Percentiles rank a stretch among this genome's conserved stretches.
These are phyloP conservation scores for Stegostoma tigrinum DNA, from an alignment of 2,113 vertebrate species.

Conservation along the genomic window DNA sequence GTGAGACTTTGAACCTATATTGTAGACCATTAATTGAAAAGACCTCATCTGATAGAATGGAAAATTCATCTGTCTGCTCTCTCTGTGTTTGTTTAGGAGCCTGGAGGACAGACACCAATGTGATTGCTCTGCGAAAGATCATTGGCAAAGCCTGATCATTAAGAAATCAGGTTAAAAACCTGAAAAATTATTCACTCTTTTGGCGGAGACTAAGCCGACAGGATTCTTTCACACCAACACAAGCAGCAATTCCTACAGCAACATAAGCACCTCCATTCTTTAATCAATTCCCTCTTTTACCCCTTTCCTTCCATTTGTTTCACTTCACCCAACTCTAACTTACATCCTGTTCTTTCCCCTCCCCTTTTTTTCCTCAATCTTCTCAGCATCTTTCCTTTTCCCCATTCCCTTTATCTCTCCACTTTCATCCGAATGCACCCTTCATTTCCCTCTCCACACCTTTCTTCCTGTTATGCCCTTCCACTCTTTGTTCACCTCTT, in stretches of 20 bases:
- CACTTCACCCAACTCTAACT: not conserved
- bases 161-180: too few relatives aligned
- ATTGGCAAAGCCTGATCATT: too few relatives aligned
- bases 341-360: not conserved
- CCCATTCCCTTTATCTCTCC: not conserved
- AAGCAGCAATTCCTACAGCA: not conserved
- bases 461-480: not conserved
- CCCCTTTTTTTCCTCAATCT: not conserved
- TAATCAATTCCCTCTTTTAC: not conserved
- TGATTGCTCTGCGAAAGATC: too few relatives aligned
- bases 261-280: not conserved
- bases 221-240: not conserved
- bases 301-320: not conserved
- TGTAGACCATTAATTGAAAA: too few relatives aligned
- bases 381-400: not conserved
- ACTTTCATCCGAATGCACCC: not conserved
- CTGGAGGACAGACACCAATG: too few relatives aligned
- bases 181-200: too few relatives aligned
- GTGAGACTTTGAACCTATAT: too few relatives aligned
- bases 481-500: not conserved
- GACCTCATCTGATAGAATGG: too few relatives aligned
- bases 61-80: too few relatives aligned
- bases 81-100: too few relatives aligned
- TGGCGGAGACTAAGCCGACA: too few relatives aligned
- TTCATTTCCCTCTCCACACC: not conserved